Evolutionary conservation across 1,140 invertebrate genomes (phyloP), one percentile per base, ranked within the genome.

Genomic region (Micrasema minimum): DNA sequence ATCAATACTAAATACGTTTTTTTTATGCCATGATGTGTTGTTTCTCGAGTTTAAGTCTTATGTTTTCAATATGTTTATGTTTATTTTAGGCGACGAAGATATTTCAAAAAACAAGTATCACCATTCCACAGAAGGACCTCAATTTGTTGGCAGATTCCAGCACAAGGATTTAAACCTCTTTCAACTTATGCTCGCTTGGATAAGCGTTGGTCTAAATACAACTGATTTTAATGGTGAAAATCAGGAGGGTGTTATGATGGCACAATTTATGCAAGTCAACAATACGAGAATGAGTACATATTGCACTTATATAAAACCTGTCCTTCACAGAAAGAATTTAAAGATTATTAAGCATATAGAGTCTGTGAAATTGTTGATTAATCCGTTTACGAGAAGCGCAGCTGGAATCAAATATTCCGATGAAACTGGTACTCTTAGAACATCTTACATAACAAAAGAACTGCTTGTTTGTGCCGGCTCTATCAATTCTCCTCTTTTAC

Each of bases 271-370:
- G 7, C 83, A 92, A 68, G 80, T 87, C 7, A 83, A 89, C 37
- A 91, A 92, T 0, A 78, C 85, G 41, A 80, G 92, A 69, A 91
- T 90, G 51, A 93, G 91, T 74, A 87, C 90, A 2, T 85, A 83
- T 0, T 90, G 89, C 80, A 90, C 90, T 0, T 91, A 90, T 77
- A 77, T 92, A 18, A 85, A 85, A 70, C 88, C 88, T 0, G 79
- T 88, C 6, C 80, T 83, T 3, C 75, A 85, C 20, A 84, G 93
- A 45, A 62, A 64, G 20, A 96, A 96, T 77, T 83, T 96, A 1
- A 87, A 89, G 72, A 83, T 94, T 0, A 86, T 89, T 0, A 90
- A 89, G 41, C 84, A 86, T 46, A 88, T 90, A 0, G 85, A 87
- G 14, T 86, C 89, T 0, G 91, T 86, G 0, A 90, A 87, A 83